Conservation (phyloP, 2,888 invertebrate genomes). For the Dermolepida albohirtum region DNA sequence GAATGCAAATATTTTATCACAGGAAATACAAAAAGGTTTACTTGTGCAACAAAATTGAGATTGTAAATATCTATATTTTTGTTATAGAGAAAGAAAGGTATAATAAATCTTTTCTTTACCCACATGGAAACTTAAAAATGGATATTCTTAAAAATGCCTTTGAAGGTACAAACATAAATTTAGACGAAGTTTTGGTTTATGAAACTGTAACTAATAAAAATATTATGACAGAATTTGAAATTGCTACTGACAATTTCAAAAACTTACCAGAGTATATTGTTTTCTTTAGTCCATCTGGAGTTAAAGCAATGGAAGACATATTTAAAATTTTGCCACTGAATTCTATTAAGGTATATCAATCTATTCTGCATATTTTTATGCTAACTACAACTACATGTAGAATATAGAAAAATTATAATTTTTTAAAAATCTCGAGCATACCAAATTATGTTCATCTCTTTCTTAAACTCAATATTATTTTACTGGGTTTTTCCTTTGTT, state of each 20-base stretch:
- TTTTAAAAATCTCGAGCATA: no score
- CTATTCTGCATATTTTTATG: no score
- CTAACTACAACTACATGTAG: no score
- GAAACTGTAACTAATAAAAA: constrained; percentile 67
- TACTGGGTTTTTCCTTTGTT: no score
- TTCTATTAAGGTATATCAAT: constrained; percentile 47
- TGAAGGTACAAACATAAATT: constrained; percentile 60
- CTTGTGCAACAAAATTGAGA: not conserved
- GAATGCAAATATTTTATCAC: constrained; percentile 68
- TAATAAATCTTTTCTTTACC: constrained; percentile 67
- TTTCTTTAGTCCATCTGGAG: constrained; percentile 72
- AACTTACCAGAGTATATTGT: constrained; percentile 67
- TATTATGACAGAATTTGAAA: constrained; percentile 63
- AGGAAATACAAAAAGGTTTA: constrained; percentile 65
- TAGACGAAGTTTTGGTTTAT: constrained; percentile 68
- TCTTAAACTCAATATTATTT: no score
- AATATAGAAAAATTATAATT: no score
- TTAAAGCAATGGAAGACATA: constrained; percentile 65
- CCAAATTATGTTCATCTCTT: no score
- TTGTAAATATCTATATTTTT: constrained; percentile 14
- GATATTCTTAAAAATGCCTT: constrained; percentile 67
- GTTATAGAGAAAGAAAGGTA: constrained; percentile 59
- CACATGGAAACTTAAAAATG: constrained; percentile 70
- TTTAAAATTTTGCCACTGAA: constrained; percentile 58
- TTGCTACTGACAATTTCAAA: constrained; percentile 59